phyloP scores from a whole-genome alignment of 37 sponge, comb jelly and placozoan genomes.

The Theonella swinhoei region DNA sequence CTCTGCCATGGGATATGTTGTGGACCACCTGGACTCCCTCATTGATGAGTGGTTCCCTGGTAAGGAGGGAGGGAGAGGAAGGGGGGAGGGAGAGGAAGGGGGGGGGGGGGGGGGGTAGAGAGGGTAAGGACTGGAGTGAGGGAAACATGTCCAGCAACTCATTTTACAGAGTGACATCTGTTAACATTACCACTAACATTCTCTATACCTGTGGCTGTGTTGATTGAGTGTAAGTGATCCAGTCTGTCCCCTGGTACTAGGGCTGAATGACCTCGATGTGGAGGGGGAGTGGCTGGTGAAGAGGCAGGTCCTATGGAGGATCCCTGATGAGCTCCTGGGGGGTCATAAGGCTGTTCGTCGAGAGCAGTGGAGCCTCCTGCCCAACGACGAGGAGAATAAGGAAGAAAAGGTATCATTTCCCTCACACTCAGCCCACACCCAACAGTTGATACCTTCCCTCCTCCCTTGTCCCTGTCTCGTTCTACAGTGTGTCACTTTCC shows the following conservation, averaged over 20 bases:
- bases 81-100: slow-evolving; percentile 63
- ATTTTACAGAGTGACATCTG: too few relatives aligned
- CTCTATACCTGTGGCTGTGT: too few relatives aligned
- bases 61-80: slow-evolving; percentile 73
- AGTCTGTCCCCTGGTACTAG: too few relatives aligned
- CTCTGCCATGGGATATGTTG: slow-evolving; percentile 92
- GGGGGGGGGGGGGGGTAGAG: slow-evolving; percentile 53
- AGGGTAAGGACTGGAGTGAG: too few relatives aligned
- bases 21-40: slow-evolving; percentile 92
- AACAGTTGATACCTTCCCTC: background rate
- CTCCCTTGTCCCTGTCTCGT: background rate
- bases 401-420: background rate
- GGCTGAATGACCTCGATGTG: slow-evolving; percentile 78
- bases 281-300: slow-evolving; percentile 69
- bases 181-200: too few relatives aligned
- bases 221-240: too few relatives aligned
- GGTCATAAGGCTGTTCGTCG: background rate
- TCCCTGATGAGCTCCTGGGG: slow-evolving; percentile 49
- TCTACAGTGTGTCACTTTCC: slow-evolving; percentile 49
- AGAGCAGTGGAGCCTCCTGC: background rate
- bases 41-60: slow-evolving; percentile 99
- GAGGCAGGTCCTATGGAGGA: slow-evolving; percentile 68
- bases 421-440: background rate
- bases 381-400: background rate
- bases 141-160: too few relatives aligned